Percentiles rank a stretch among this genome's conserved stretches.
These are phyloP conservation scores for Hylyphantes graminicola DNA, from an alignment of 1,140 invertebrate genomes.

Conservation along the genomic window DNA sequence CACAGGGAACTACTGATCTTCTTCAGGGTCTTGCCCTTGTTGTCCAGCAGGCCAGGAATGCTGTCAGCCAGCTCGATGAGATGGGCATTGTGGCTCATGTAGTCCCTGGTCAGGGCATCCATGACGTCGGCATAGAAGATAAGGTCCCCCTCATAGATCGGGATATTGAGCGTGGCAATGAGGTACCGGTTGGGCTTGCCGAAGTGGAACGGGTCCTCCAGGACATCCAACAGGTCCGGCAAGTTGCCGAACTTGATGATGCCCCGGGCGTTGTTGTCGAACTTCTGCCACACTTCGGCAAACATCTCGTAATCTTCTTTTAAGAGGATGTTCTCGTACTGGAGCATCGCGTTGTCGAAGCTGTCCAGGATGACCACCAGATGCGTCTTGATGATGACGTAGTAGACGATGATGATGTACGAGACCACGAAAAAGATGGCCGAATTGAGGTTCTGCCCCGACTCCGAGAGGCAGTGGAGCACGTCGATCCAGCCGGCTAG, in stretches of 20 bases:
- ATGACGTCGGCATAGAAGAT: constrained; percentile 97
- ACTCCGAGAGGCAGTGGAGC: constrained; percentile 93
- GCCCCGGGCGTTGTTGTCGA: constrained; percentile 96
- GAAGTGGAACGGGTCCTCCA: constrained; percentile 93
- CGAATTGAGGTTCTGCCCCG: constrained; percentile 84
- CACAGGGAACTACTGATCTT: constrained; percentile 93
- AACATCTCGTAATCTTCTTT: constrained; percentile 99
- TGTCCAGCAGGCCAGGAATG: constrained; percentile 63
- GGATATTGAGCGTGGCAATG: constrained; percentile 98
- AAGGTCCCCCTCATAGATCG: constrained; percentile 95
- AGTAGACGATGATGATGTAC: constrained; percentile 96
- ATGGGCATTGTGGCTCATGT: constrained; percentile 90
- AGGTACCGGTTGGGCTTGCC: constrained; percentile 99
- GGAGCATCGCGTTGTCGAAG: constrained; percentile 97
- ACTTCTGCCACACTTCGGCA: constrained; percentile 99
- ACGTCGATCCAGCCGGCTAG: constrained; percentile 97
- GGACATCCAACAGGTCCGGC: constrained; percentile 93
- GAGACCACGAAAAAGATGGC: constrained; percentile 90
- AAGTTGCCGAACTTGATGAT: constrained; percentile 94
- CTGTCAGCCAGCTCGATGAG: constrained; percentile 68
- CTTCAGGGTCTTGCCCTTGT: constrained; percentile 84
- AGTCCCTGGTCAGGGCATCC: constrained; percentile 79
- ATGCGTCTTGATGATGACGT: constrained; percentile 99
- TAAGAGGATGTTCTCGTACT: constrained; percentile 94
- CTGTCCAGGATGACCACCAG: constrained; percentile 99